Evolutionary conservation across 2,888 invertebrate species (phyloP).

Genomic region (Unio pictorum): DNA sequence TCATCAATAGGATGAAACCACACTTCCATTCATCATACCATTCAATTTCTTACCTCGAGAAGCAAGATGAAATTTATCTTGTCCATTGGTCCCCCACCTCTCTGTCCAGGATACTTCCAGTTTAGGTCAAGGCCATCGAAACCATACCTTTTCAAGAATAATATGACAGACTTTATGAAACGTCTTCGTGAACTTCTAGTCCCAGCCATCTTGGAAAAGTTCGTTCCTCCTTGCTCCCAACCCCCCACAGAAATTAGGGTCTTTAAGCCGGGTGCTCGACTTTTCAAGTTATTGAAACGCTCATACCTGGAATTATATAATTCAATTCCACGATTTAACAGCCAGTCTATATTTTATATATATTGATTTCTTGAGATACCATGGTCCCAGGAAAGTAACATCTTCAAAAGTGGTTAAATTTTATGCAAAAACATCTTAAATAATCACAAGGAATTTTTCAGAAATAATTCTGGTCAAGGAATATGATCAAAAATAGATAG

Average conservation of each 20-base stretch:
- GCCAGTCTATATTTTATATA: background rate
- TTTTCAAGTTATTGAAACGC: conserved; percentile 51
- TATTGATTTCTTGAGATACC: background rate
- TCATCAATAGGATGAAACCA: no score
- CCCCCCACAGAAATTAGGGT: conserved; percentile 65
- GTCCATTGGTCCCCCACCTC: conserved; percentile 58
- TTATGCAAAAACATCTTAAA: no score
- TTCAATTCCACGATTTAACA: background rate
- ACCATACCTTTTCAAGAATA: conserved; percentile 44
- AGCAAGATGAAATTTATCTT: conserved; percentile 46
- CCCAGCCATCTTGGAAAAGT: conserved; percentile 55
- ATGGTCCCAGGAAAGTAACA: background rate
- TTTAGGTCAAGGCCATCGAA: conserved; percentile 67
- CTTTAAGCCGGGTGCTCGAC: conserved; percentile 49
- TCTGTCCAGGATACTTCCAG: conserved; percentile 63
- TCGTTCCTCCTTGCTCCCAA: conserved; percentile 56
- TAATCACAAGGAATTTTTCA: no score
- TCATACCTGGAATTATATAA: conserved; percentile 33
- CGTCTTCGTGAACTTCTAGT: conserved; percentile 25
- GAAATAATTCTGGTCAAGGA: no score
- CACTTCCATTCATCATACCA: no score
- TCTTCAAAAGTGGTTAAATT: background rate
- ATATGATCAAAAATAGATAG: no score
- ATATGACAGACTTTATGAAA: conserved; percentile 51
- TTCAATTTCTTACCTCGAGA: conserved; percentile 36